Base-by-base conservation (phyloP, 2,797 vertebrate genomes). In the Rachycentron canadum region DNA sequence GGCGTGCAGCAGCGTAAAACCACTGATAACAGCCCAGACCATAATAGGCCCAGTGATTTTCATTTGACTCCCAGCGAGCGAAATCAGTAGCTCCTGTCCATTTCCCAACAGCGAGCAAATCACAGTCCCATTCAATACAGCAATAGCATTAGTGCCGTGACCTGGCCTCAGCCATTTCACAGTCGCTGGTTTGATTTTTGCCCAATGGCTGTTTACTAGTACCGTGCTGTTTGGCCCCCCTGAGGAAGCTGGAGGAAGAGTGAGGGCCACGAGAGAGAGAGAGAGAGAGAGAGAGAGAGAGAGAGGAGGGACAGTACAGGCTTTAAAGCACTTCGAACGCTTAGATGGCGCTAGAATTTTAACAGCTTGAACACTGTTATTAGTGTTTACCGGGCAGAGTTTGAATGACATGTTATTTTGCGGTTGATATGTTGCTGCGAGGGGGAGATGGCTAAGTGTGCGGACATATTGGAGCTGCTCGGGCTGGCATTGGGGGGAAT, bases 1-100 rank as follows among this genome's bases (percentile, higher is more conserved):
- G 53, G 81, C 61, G 57, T 53, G 77, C 84, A 61, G 86, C 86
- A n/a, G 78, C 59, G 69, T 79, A 86, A 79, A 78, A 74, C 52
- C 69, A 69, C 79, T 68, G 91, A 90, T 89, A 88, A 87, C 82
- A 73, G 66, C 69, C 49, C 41, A 28, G 62, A 76, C 80, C 80
- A 89, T 89, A 91, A 89, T 79, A 83, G 89, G 78, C 84, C 83
- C 72, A 30, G 75, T 84, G 88, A 88, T 93, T 93, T 89, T 87
- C 83, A 90, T 92, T 92, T 87, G 90, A 89, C 88, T 92, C 91
- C 87, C 81, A 89, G 90, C 71, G 84, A 90, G 91, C 41, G 1
- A 82, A 92, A 91, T 91, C 90, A 87, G 84, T 76, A 80, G 88
- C 83, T 86, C 34, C 82, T 25, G 45, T 83, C 82, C 81, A 17